Percentiles rank a stretch among this genome's conserved stretches.
These are phyloP conservation scores for Eupithecia subfuscata DNA, from an alignment of 2,888 invertebrate species.

Conservation along the genomic window DNA sequence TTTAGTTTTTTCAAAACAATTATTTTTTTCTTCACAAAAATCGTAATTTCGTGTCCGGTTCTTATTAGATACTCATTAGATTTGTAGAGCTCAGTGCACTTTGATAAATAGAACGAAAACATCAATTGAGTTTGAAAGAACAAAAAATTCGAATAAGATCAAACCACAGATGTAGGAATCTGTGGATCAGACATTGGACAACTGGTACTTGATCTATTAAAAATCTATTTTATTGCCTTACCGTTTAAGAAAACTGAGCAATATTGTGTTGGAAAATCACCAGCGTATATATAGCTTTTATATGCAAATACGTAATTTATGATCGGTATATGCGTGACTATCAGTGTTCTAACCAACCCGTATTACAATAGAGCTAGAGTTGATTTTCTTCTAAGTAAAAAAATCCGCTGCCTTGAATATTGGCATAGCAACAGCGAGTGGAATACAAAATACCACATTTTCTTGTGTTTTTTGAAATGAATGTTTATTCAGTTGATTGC, in stretches of 20 bases:
- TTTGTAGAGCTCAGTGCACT: neutral
- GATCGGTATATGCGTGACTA: conserved; percentile 12
- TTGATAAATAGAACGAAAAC: neutral
- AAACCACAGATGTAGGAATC: too few relatives aligned
- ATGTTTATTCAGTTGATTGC: conserved; percentile 43
- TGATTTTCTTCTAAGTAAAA: neutral
- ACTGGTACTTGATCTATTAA: neutral
- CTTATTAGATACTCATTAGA: neutral
- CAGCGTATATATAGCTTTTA: conserved; percentile 14
- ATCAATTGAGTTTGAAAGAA: neutral
- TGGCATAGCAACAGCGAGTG: conserved; percentile 36
- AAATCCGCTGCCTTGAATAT: neutral
- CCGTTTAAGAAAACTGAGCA: neutral
- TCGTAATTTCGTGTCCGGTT: too few relatives aligned
- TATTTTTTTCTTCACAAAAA: too few relatives aligned
- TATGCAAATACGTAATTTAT: conserved; percentile 19
- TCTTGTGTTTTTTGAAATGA: conserved; percentile 37
- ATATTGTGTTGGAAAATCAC: conserved; percentile 5
- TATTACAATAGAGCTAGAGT: conserved; percentile 15
- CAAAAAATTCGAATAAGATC: neutral
- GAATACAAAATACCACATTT: conserved; percentile 2
- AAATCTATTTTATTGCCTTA: neutral
- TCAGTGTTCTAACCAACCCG: neutral
- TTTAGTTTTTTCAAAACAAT: too few relatives aligned
- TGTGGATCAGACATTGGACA: neutral